Base-by-base conservation (phyloP, 2,113 vertebrate species). In the Empidonax traillii region DNA sequence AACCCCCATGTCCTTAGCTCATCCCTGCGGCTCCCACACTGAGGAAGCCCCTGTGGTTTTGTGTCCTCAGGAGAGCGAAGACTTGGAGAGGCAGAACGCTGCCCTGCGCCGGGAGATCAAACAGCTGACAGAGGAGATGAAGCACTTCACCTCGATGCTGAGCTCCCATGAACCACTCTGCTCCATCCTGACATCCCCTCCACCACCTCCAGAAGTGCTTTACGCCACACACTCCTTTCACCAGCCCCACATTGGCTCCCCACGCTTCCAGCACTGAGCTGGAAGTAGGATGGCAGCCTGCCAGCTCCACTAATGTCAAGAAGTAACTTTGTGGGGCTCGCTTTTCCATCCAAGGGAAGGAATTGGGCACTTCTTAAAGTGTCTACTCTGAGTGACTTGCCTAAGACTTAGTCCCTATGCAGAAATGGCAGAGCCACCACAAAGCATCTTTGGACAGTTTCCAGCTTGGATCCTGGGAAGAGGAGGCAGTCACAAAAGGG, bases 21-120 rank as follows among this genome's bases (percentile, higher is more conserved):
- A 8, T 71, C 27, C 62, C 49, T 25, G 28, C 1, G 9, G 51
- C 56, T 49, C 41, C 37, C 4, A n/a, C 2, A 3, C 31, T 55
- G 59, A 85, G 53, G 86, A 69, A 55, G 7, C 21, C 58, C 47
- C 59, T 85, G 46, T 65, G 73, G 61, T 89, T 75, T 89, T 91
- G 46, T 90, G 41, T 90, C 66, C 44, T 78, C 97, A 99, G 99
- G 99, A 99, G 94, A 99, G 99, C 2, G 99, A 99, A 93, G 98
- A 98, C 96, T 95, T 99, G 96, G 99, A 99, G 97, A 99, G 99
- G 82, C 98, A 99, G 87, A 99, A 99, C 1, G 98, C 98, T 0
- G 99, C 99, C 21, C 98, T 99, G 87, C 98, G 98, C 92, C 98
- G 99, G 91, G 99, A 99, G 95, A 99, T 99, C 96, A 99, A 99